These are phyloP conservation scores for Athalia cordata DNA, from an alignment of 2,888 invertebrate species.

Conservation along the genomic window DNA sequence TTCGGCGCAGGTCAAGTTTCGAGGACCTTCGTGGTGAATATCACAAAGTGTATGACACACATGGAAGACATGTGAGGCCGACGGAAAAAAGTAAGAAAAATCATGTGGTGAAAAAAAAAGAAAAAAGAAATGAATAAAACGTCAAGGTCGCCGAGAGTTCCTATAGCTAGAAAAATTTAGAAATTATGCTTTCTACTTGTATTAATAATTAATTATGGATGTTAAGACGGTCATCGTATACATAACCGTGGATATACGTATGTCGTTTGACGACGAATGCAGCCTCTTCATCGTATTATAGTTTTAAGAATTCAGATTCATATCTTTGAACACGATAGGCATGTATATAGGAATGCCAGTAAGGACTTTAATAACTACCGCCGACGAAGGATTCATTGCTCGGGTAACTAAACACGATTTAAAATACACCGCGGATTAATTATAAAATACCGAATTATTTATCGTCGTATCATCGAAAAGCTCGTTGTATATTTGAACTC, in stretches of 20 bases:
- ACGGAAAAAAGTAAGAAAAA: too few species aligned
- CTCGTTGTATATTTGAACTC: background rate
- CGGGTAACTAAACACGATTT: background rate
- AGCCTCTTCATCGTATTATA: background rate
- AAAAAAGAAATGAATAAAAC: too few species aligned
- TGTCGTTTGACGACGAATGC: too few species aligned
- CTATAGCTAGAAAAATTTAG: too few species aligned
- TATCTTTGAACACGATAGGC: background rate
- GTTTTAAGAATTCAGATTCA: constrained; percentile 3
- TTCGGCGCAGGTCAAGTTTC: background rate
- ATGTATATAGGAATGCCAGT: constrained; percentile 1
- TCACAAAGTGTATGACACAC: too few species aligned
- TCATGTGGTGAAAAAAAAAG: too few species aligned
- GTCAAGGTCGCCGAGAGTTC: too few species aligned
- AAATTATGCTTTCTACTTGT: too few species aligned
- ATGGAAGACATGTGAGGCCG: too few species aligned
- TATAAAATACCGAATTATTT: background rate
- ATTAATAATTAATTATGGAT: too few species aligned
- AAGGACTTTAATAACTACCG: constrained; percentile 10
- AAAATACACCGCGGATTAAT: background rate
- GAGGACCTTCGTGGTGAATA: background rate
- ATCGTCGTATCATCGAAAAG: background rate
- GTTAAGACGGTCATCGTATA: too few species aligned
- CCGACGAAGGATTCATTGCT: constrained; percentile 17
- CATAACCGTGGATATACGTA: too few species aligned